Evolutionary conservation across 2,888 invertebrate species (phyloP).

Genomic region (Dryocosmus kuriphilus): DNA sequence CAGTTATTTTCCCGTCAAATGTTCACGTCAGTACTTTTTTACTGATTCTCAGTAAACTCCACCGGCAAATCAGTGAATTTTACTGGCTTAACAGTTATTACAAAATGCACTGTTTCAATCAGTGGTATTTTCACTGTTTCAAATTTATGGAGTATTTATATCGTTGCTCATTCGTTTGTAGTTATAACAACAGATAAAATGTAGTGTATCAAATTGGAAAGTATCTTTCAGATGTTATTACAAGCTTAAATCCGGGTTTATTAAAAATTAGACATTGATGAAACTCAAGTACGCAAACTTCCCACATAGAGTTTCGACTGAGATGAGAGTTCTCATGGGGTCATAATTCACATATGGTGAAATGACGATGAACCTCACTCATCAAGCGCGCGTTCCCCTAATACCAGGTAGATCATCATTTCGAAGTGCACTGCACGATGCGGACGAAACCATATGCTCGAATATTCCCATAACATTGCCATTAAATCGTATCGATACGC

Average conservation of each 20-base stretch:
- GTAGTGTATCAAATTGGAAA: background rate
- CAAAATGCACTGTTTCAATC: too few species aligned
- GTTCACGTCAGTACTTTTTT: too few species aligned
- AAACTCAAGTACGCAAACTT: slow-evolving; percentile 39
- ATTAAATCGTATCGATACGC: slow-evolving; percentile 46
- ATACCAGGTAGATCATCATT: slow-evolving; percentile 32
- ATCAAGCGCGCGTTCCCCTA: slow-evolving; percentile 32
- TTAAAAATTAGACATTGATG: slow-evolving; percentile 31
- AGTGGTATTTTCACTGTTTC: too few species aligned
- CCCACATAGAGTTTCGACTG: slow-evolving; percentile 26
- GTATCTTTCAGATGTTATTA: background rate
- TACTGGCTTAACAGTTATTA: too few species aligned
- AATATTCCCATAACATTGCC: slow-evolving; percentile 46
- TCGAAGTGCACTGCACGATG: slow-evolving; percentile 42
- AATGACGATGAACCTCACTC: slow-evolving; percentile 40
- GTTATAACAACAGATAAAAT: too few species aligned
- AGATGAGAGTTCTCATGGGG: slow-evolving; percentile 39
- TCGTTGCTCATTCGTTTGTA: too few species aligned
- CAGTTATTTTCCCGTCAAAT: too few species aligned
- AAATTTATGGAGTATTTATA: too few species aligned
- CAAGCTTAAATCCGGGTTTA: slow-evolving; percentile 26
- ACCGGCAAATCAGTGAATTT: too few species aligned
- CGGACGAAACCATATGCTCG: slow-evolving; percentile 49
- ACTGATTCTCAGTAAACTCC: too few species aligned
- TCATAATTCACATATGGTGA: slow-evolving; percentile 40